These are phyloP conservation scores for Planococcus citri DNA, from an alignment of 1,140 invertebrate genomes.

Conservation along the genomic window DNA sequence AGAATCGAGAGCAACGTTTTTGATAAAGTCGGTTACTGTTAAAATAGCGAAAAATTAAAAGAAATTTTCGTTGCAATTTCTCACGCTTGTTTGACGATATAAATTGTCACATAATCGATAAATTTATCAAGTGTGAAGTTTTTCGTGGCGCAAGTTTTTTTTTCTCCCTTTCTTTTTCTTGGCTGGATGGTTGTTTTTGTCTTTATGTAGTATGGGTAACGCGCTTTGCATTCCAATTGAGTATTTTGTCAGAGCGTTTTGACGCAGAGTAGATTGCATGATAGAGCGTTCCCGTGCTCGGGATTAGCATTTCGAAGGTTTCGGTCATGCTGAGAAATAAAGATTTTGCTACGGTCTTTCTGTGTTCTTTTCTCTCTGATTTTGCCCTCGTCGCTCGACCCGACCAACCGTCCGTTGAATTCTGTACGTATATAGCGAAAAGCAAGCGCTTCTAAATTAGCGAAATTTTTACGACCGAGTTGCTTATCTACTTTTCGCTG, in stretches of 20 bases:
- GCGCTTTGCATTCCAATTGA: background rate
- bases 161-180: background rate
- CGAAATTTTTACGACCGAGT: background rate
- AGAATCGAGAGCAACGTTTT: background rate
- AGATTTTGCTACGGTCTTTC: background rate
- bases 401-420: background rate
- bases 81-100: background rate
- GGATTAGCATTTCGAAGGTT: background rate
- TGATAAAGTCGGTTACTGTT: background rate
- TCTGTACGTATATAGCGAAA: background rate
- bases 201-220: no score
- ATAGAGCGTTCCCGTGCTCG: background rate
- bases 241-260: background rate
- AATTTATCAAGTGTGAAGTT: slow-evolving; percentile 7
- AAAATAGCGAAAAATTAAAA: slow-evolving; percentile 4
- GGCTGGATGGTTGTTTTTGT: background rate
- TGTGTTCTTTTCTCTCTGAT: no score
- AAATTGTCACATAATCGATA: background rate
- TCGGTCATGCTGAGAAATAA: background rate
- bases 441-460: background rate
- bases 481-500: background rate
- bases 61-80: background rate
- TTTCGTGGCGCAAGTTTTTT: background rate
- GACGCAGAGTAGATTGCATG: background rate
- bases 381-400: no score